A percentile compares a stretch with the other conserved stretches of the same genome.
Evolutionary conservation across 2,113 vertebrate genomes (phyloP).

Genomic region (Motacilla tschutschensis): DNA sequence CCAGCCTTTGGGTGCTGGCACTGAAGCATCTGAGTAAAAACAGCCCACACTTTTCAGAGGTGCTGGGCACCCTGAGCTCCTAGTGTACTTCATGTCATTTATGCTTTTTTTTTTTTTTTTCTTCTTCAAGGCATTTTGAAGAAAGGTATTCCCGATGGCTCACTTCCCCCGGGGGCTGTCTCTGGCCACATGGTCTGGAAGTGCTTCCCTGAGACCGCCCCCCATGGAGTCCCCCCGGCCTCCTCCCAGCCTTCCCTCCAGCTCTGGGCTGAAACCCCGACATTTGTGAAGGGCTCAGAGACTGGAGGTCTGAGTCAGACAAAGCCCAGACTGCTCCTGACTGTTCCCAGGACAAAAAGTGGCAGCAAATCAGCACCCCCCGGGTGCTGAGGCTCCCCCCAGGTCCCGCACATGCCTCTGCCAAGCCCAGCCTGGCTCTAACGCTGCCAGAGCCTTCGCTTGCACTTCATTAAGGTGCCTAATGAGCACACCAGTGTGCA

Average conservation of each 20-base stretch:
- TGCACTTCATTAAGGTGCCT: constrained; percentile 1
- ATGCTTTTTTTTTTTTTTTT: not conserved
- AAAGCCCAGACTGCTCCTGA: not conserved
- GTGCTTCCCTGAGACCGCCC: fast-evolving
- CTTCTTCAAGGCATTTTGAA: not conserved
- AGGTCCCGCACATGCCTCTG: not conserved
- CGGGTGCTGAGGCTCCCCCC: not conserved
- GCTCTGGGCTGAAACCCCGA: fast-evolving
- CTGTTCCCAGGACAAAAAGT: not conserved
- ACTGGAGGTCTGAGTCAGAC: not conserved
- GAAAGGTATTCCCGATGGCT: fast-evolving
- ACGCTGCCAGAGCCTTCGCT: not conserved
- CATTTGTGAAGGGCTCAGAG: not conserved
- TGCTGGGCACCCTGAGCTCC: not conserved
- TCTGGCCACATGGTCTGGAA: not conserved
- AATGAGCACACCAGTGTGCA: not conserved
- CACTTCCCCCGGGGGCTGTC: not conserved
- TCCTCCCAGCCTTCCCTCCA: not conserved
- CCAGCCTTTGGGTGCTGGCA: not conserved
- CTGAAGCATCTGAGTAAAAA: not conserved
- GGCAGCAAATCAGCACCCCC: not conserved
- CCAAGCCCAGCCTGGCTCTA: not conserved
- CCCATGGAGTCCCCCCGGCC: fast-evolving
- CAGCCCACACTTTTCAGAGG: not conserved
- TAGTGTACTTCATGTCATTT: not conserved